Evolutionary conservation across 1,140 invertebrate genomes (phyloP).

Genomic region (Eupristina koningsbergeri): DNA sequence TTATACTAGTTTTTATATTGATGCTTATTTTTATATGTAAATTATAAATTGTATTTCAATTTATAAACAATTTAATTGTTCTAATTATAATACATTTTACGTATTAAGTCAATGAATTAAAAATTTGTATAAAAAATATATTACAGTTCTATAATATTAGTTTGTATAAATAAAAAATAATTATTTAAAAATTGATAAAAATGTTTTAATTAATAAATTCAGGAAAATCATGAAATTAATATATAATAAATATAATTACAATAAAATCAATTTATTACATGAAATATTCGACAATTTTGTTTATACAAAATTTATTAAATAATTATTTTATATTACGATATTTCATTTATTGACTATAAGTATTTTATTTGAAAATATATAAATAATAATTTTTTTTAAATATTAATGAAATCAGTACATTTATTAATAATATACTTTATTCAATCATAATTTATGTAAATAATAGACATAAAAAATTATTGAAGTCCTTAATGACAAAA

Average conservation of each 20-base stretch:
- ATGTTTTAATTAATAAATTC: not conserved
- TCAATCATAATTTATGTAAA: constrained; percentile 55
- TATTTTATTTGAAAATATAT: constrained; percentile 27
- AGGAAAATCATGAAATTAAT: not conserved
- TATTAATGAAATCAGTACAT: constrained; percentile 36
- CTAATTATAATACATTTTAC: not conserved
- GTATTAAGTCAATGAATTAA: not conserved
- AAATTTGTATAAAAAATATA: not conserved
- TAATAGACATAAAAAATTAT: constrained; percentile 52
- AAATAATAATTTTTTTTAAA: constrained; percentile 8
- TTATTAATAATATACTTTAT: constrained; percentile 59
- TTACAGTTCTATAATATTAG: not conserved
- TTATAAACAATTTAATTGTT: not conserved
- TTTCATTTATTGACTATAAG: constrained; percentile 8
- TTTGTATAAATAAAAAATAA: not conserved
- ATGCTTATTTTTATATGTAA: not conserved
- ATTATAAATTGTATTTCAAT: not conserved
- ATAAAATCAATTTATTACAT: constrained; percentile 42
- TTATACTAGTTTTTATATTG: no score
- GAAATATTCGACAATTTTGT: constrained; percentile 24
- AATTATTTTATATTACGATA: not conserved
- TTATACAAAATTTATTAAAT: constrained; percentile 42
- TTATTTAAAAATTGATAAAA: not conserved
- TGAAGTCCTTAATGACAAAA: constrained; percentile 55
- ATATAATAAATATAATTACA: not conserved